Evolutionary conservation across 2,888 invertebrate genomes (phyloP), one percentile per base, ranked within the genome.

Genomic region (Trisateles emortualis): DNA sequence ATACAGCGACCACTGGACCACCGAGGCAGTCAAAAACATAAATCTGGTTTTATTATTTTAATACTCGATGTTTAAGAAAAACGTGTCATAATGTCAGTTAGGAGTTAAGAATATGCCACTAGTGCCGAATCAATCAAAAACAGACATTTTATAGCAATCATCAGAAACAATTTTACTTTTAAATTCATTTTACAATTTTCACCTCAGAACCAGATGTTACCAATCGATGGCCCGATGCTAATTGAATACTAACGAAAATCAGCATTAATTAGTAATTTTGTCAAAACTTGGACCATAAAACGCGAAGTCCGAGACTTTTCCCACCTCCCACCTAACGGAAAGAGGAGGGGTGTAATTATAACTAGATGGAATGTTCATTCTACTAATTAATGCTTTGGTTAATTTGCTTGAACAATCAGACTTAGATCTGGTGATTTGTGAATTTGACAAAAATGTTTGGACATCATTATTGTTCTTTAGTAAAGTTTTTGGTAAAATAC

Each of bases 361-460:
- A 66, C 58, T 65, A 63, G 56, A 61, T 62, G 72, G 65, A 72
- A 76, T 77, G 72, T 65, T 76, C 74, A 76, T 72, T 68, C 63
- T 51, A 45, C 68, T 72, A 77, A 77, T 77, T 77, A 77, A 71
- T 69, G 73, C 72, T 62, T 73, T 65, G 46, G 32, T 39, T 57
- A 59, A 70, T 72, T 68, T 54, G 59, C 44, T 52, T 47, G 41
- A 32, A 51, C 40, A 32, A 58, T 56, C 56, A 61, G 43, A 61
- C 54, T 58, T 52, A 30, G 22, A 65, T 65, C 42, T 47, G 9
- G 10, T 59, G 58, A 64, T 56, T 59, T 52, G 53, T 60, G 64
- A 33, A 8, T 48, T 41, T 42, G 42, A 33, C 47, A 17, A 43
- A 24, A 45, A 39, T 47, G 19, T 47, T 47, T 39, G 10, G 36